Conservation (phyloP, 2,888 invertebrate species). For the Melanostoma mellinum region DNA sequence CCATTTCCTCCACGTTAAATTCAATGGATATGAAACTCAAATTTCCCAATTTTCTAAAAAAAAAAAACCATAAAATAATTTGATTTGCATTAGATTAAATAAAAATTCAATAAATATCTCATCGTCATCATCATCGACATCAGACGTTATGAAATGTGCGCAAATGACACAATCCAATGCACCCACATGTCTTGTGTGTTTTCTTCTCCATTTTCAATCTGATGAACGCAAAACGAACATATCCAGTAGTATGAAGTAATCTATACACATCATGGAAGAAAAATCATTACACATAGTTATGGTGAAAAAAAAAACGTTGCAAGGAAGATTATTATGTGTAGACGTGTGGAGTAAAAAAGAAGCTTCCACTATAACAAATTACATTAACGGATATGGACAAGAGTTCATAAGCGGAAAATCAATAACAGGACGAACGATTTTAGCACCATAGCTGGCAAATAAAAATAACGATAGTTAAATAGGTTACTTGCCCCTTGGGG, state of each 20-base stretch:
- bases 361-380: conserved; percentile 3
- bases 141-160: conserved; percentile 20
- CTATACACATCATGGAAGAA: neutral
- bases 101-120: conserved; percentile 51
- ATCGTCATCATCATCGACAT: conserved; percentile 26
- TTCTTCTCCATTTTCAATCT: conserved; percentile 1
- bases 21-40: neutral
- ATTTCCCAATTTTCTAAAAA: conserved; percentile 6
- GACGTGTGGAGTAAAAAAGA: conserved; percentile 9
- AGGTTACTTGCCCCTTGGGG: conserved; percentile 42
- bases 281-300: conserved; percentile 16
- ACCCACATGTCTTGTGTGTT: conserved; percentile 6
- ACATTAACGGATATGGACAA: conserved; percentile 24
- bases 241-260: conserved; percentile 25
- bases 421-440: conserved; percentile 22
- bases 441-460: conserved; percentile 1
- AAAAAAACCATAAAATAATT: conserved; percentile 4
- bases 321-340: conserved; percentile 35
- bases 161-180: conserved; percentile 46
- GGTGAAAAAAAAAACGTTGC: neutral
- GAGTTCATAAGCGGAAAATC: conserved; percentile 33
- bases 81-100: neutral
- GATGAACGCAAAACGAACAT: conserved; percentile 3
- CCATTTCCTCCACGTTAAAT: too few relatives aligned
- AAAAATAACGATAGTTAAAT: conserved; percentile 45